phyloP scores from a whole-genome alignment of 2,797 vertebrate species.

The Petrocephalus sullivani region DNA sequence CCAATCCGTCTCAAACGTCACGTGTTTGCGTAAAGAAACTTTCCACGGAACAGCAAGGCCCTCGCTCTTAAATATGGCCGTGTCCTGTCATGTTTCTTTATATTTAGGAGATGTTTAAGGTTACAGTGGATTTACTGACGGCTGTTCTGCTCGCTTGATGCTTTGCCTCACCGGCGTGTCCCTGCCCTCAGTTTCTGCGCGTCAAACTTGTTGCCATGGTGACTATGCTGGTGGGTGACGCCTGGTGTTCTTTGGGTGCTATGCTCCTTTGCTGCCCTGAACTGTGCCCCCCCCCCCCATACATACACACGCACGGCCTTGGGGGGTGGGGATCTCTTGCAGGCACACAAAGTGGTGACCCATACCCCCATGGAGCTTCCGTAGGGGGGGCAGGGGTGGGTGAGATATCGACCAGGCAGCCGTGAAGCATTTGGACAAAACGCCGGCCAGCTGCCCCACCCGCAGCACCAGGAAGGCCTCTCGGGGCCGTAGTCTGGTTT shows the following conservation, averaged over 20 bases:
- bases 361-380: neutral
- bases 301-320: too few relatives aligned
- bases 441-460: neutral
- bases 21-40: neutral
- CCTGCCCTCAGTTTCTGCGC: neutral
- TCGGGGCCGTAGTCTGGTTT: neutral
- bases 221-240: neutral
- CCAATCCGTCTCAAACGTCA: neutral
- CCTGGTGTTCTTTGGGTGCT: neutral
- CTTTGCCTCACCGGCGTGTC: neutral
- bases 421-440: neutral
- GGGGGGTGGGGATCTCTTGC: neutral
- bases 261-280: neutral
- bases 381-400: too few relatives aligned
- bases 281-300: neutral
- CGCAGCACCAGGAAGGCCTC: neutral
- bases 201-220: neutral
- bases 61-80: neutral
- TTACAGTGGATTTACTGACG: neutral
- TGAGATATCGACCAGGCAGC: neutral
- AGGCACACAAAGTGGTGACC: neutral
- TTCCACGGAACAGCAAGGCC: neutral
- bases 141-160: neutral
- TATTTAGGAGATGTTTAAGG: neutral
- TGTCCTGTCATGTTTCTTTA: neutral